A percentile compares a stretch with the other conserved stretches of the same genome.
Evolutionary conservation across 1,140 invertebrate species (phyloP).

Genomic region (Drosophila kikkawai): DNA sequence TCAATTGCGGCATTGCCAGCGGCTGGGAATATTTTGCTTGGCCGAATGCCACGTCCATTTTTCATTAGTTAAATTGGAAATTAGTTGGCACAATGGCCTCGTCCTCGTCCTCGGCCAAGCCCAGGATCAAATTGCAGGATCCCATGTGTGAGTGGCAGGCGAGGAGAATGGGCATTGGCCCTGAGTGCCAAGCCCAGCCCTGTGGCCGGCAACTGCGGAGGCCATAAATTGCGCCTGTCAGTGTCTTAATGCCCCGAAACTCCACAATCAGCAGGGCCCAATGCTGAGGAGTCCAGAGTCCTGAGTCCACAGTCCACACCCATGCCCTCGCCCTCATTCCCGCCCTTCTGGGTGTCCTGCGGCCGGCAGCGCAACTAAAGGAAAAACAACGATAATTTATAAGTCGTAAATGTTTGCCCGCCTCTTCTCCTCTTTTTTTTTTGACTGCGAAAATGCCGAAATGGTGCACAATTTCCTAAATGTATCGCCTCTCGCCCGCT

Average conservation of each 20-base stretch:
- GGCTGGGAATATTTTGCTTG: conserved; percentile 4
- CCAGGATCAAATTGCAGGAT: conserved; percentile 23
- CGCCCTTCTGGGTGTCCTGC: conserved; percentile 74
- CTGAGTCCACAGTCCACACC: conserved; percentile 25
- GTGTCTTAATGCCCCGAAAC: conserved; percentile 82
- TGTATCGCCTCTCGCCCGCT: conserved; percentile 66
- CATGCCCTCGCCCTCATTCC: conserved; percentile 16
- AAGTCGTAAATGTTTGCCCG: conserved; percentile 72
- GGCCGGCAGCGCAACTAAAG: conserved; percentile 59
- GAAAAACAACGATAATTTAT: conserved; percentile 83
- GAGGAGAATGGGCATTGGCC: conserved; percentile 57
- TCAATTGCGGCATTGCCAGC: conserved; percentile 53
- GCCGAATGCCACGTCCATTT: conserved; percentile 10
- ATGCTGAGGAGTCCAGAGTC: conserved; percentile 12
- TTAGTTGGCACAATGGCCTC: conserved; percentile 32
- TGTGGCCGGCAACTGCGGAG: conserved; percentile 52
- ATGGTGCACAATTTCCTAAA: conserved; percentile 78
- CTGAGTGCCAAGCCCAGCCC: conserved; percentile 53
- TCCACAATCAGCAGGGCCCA: conserved; percentile 72
- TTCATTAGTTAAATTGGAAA: conserved; percentile 59
- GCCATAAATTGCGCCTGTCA: conserved; percentile 82
- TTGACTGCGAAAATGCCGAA: conserved; percentile 70
- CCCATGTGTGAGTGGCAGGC: conserved; percentile 52
- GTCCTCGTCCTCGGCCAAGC: conserved; percentile 26
- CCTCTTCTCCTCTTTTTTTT: conserved; percentile 30